These are phyloP conservation scores for Athene noctua DNA, from an alignment of 2,113 vertebrate species.

Conservation along the genomic window DNA sequence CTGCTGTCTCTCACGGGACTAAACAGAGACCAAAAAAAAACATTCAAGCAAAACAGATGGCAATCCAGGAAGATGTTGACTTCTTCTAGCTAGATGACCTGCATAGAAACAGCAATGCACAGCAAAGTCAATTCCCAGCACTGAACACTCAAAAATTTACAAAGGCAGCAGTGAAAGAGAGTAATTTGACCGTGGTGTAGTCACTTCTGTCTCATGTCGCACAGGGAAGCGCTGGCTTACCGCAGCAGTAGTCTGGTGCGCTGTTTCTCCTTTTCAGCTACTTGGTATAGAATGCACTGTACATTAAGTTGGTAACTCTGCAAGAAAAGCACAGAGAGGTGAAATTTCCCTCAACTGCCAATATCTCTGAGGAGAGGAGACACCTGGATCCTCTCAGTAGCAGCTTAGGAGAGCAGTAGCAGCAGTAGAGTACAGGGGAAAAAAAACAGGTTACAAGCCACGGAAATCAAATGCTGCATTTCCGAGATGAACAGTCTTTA, in stretches of 20 bases:
- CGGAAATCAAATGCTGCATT: background rate
- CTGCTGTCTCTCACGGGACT: background rate
- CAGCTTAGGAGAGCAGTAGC: background rate
- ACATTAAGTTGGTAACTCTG: conserved; percentile 66
- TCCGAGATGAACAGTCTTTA: background rate
- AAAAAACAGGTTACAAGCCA: background rate
- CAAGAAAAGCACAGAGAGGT: background rate
- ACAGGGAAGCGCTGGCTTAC: conserved; percentile 43
- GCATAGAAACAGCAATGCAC: background rate
- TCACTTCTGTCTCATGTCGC: background rate
- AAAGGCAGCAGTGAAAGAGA: background rate
- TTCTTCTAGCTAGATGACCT: background rate
- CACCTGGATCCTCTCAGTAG: background rate
- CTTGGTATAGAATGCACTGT: conserved; percentile 42
- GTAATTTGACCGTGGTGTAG: background rate
- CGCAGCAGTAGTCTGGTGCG: conserved; percentile 18
- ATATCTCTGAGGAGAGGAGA: background rate
- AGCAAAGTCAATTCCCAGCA: background rate
- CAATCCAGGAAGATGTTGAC: background rate
- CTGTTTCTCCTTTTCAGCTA: conserved; percentile 56
- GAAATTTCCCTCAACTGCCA: background rate
- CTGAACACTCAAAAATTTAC: background rate
- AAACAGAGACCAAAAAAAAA: background rate
- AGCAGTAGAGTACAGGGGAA: background rate
- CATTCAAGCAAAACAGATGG: background rate